Base-by-base conservation (phyloP, 1,140 invertebrate species). In the Cherax quadricarinatus region DNA sequence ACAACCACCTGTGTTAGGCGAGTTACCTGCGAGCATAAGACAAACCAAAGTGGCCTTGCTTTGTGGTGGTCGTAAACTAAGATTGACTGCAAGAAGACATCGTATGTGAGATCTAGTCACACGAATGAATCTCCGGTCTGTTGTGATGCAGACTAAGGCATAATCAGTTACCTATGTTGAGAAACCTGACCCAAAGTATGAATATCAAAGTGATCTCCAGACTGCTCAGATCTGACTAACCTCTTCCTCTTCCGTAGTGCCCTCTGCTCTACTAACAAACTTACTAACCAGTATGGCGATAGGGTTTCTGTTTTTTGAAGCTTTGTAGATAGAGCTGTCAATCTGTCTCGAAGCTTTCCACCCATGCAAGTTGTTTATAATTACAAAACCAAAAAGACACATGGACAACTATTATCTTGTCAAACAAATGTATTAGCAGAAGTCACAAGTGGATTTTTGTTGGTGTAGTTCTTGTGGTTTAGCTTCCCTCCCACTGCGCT, bases 41-140 rank as follows among this genome's bases (percentile, higher is more conserved):
- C 91, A 92, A 92, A 92, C 91, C 91, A 92, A 88, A 92, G 91
- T 92, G 91, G 91, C 91, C 91, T 92, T 92, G 91, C 91, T 92
- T 88, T 85, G 91, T 92, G 91, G 91, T 92, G 91, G 91, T 92
- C 90, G 90, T 91, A 86, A 91, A 87, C 75, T 91, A 88, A 85
- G 86, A 83, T 75, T 88, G 91, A 88, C 86, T 88, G 81, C 91
- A 82, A 88, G 86, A 92, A 88, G 86, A 92, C 85, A 84, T 84
- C 86, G 70, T 88, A 83, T 88, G 91, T 88, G 91, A 73, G 91
- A 92, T 92, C 91, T 92, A 92, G 91, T 92, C 91, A 92, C 80
- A 88, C 49, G 84, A 86, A 91, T 91, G 90, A 91, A 91, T 91
- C 90, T 86, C 90, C 41, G 90, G 84, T 91, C 85, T 81, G 90